A percentile compares a stretch with the other conserved stretches of the same genome.
These are phyloP conservation scores for Coremacera marginata DNA, from an alignment of 2,888 invertebrate genomes.

Conservation along the genomic window DNA sequence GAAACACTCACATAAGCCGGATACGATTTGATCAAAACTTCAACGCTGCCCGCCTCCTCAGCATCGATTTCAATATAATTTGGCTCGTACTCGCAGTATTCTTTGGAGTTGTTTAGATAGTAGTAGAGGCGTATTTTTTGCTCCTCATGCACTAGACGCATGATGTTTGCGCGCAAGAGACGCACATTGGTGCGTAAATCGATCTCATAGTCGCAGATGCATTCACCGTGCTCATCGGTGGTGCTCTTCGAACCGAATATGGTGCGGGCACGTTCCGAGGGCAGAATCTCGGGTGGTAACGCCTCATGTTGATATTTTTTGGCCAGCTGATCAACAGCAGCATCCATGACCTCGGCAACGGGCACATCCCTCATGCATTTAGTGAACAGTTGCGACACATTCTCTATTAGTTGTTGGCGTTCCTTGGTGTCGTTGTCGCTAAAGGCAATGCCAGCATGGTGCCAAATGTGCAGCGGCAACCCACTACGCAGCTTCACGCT, in stretches of 20 bases:
- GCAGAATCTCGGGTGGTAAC: conserved; percentile 83
- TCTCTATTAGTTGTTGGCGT: conserved; percentile 71
- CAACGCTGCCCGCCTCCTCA: conserved; percentile 77
- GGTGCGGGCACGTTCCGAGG: conserved; percentile 77
- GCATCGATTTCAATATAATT: conserved; percentile 82
- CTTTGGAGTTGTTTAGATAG: conserved; percentile 85
- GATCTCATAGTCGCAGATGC: conserved; percentile 58
- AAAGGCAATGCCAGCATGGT: conserved; percentile 80
- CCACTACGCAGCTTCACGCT: conserved; percentile 82
- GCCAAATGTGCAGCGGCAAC: conserved; percentile 83
- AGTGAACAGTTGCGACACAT: conserved; percentile 43
- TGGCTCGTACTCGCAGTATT: conserved; percentile 85
- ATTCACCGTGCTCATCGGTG: conserved; percentile 74
- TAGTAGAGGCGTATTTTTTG: conserved; percentile 79
- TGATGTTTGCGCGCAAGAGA: conserved; percentile 72
- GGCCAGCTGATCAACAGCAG: conserved; percentile 88
- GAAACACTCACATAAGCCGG: conserved; percentile 82
- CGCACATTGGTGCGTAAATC: conserved; percentile 73
- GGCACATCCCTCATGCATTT: conserved; percentile 67
- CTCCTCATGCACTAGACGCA: conserved; percentile 79
- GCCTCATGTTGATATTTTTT: conserved; percentile 87
- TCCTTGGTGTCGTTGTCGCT: conserved; percentile 70
- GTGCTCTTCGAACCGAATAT: conserved; percentile 80
- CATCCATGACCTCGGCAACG: conserved; percentile 77
- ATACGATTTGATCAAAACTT: conserved; percentile 79